Evolutionary conservation across 1,140 invertebrate genomes (phyloP).

Genomic region (Drosophila takahashii): DNA sequence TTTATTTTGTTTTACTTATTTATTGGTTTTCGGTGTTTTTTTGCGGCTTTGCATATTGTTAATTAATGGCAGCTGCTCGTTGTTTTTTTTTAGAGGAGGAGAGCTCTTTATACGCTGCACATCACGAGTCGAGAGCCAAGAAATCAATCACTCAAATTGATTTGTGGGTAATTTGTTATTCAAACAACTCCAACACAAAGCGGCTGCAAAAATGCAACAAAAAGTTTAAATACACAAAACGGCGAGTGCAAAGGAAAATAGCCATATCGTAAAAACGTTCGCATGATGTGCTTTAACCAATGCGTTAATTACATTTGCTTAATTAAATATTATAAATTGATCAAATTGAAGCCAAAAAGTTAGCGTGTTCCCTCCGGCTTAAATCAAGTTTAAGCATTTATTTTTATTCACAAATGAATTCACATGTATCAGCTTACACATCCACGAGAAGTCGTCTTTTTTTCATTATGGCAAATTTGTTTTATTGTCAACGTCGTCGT

Average conservation of each 20-base stretch:
- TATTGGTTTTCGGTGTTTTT: constrained; percentile 23
- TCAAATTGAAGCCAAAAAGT: constrained; percentile 51
- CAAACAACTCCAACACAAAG: constrained; percentile 59
- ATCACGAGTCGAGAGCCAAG: constrained; percentile 75
- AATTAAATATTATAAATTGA: constrained; percentile 77
- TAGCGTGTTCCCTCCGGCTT: constrained; percentile 50
- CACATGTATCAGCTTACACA: constrained; percentile 13
- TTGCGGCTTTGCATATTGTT: constrained; percentile 70
- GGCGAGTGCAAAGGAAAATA: constrained; percentile 19
- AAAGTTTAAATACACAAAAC: constrained; percentile 42
- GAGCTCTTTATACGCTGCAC: constrained; percentile 31
- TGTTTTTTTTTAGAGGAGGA: constrained; percentile 15
- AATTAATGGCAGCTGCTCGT: constrained; percentile 70
- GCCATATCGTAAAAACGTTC: constrained; percentile 34
- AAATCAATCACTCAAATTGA: constrained; percentile 82
- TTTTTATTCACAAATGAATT: constrained; percentile 17
- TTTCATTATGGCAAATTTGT: constrained; percentile 28
- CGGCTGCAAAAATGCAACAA: constrained; percentile 61
- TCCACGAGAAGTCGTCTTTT: constrained; percentile 8
- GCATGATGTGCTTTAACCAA: constrained; percentile 57
- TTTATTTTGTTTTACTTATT: constrained; percentile 17
- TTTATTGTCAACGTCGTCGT: constrained; percentile 67
- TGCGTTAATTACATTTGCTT: constrained; percentile 73
- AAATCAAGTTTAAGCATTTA: constrained; percentile 58
- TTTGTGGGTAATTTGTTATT: constrained; percentile 80